phyloP scores from a whole-genome alignment of 2,113 vertebrate species.

The Rhipidura dahli region DNA sequence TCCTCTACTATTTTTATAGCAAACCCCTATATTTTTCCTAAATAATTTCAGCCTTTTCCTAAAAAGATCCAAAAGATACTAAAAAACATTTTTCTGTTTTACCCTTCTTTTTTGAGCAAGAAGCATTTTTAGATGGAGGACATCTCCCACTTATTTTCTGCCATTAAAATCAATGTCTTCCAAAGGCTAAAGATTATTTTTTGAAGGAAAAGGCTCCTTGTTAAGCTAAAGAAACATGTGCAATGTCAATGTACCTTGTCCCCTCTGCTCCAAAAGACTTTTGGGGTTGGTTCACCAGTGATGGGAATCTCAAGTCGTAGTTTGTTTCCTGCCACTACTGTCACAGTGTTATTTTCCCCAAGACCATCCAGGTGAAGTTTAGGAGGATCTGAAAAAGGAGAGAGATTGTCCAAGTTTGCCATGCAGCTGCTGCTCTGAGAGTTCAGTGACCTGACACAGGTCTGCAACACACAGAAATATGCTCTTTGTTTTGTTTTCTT shows the following conservation, averaged over 20 bases:
- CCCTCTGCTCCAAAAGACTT: slow-evolving; percentile 91
- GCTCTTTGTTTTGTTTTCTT: neutral
- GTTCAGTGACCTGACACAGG: neutral
- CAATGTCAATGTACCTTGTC: slow-evolving; percentile 82
- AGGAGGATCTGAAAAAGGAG: slow-evolving; percentile 86
- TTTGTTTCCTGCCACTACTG: slow-evolving; percentile 92
- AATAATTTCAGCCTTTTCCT: neutral
- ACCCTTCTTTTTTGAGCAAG: neutral
- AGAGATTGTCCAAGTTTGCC: neutral
- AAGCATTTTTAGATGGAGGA: neutral
- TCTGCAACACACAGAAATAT: neutral
- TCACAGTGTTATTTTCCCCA: slow-evolving; percentile 88
- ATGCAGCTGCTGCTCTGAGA: neutral
- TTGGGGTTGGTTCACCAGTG: slow-evolving; percentile 90
- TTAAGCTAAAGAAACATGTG: neutral
- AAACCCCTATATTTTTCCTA: neutral
- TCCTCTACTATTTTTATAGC: neutral
- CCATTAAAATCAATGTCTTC: neutral
- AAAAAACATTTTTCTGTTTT: neutral
- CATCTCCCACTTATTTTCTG: neutral
- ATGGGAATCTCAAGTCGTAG: slow-evolving; percentile 94
- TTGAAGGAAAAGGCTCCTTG: neutral
- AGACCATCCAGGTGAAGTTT: slow-evolving; percentile 88
- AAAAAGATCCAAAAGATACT: neutral
- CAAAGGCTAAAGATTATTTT: neutral